A percentile compares a stretch with the other conserved stretches of the same genome.
Evolutionary conservation across 2,888 invertebrate species (phyloP).

Genomic region (Gibbula magus): DNA sequence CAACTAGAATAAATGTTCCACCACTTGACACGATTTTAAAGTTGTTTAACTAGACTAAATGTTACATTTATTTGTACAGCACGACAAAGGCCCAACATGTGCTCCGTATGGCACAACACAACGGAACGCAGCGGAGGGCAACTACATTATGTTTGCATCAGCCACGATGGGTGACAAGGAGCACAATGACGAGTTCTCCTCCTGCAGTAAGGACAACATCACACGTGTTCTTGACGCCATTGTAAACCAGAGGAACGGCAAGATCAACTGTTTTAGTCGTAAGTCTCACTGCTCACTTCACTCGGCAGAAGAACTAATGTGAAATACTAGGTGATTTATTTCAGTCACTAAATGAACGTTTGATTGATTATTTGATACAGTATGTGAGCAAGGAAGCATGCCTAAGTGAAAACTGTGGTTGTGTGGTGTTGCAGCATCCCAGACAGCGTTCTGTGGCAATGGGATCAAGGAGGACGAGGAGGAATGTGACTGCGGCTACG

Average conservation of each 20-base stretch:
- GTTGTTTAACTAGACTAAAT: not conserved
- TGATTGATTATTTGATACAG: too few relatives aligned
- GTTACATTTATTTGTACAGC: slow-evolving; percentile 80
- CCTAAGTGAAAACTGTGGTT: too few relatives aligned
- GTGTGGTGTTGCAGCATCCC: slow-evolving; percentile 83
- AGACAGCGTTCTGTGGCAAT: slow-evolving; percentile 98
- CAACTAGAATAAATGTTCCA: too few relatives aligned
- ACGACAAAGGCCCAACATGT: slow-evolving; percentile 82
- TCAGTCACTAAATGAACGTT: too few relatives aligned
- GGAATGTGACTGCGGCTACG: slow-evolving; percentile 99
- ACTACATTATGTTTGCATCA: slow-evolving; percentile 99
- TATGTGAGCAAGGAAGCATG: too few relatives aligned
- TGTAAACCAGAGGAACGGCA: slow-evolving; percentile 85
- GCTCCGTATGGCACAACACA: slow-evolving; percentile 65
- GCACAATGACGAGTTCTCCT: slow-evolving; percentile 97
- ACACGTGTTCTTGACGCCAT: slow-evolving; percentile 95
- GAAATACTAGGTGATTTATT: too few relatives aligned
- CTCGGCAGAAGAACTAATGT: too few relatives aligned
- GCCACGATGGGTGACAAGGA: slow-evolving; percentile 98
- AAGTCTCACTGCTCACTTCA: slow-evolving; percentile 45
- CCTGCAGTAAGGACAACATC: slow-evolving; percentile 95
- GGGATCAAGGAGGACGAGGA: slow-evolving; percentile 98
- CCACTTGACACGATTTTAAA: too few relatives aligned
- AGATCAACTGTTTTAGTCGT: slow-evolving; percentile 93
- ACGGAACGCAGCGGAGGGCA: slow-evolving; percentile 95